Conservation (phyloP, 2,888 invertebrate species). For the Agrochola macilenta region DNA sequence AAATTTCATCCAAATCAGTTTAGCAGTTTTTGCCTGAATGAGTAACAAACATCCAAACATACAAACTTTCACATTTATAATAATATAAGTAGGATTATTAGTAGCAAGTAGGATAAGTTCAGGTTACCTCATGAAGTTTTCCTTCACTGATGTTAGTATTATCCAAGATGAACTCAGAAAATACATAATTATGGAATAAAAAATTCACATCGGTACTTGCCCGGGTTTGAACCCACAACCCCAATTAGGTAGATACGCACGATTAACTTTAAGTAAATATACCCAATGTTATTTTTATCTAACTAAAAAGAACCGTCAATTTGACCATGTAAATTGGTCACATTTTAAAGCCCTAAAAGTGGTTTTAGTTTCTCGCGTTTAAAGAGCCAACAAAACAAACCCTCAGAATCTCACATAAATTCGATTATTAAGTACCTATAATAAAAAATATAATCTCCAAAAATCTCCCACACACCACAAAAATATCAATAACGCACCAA, state of each 20-base stretch:
- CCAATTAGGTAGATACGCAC: not conserved
- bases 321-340: not conserved
- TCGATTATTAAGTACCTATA: too few relatives aligned
- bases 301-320: not conserved
- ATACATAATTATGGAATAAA: not conserved
- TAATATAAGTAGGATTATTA: too few relatives aligned
- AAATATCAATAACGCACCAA: conserved; percentile 44
- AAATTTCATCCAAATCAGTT: too few relatives aligned
- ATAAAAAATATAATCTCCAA: not conserved
- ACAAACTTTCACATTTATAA: too few relatives aligned
- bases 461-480: conserved; percentile 30
- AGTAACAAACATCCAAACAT: too few relatives aligned
- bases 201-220: not conserved
- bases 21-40: too few relatives aligned
- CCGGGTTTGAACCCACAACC: not conserved
- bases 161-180: not conserved
- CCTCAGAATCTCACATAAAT: not conserved
- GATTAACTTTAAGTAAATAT: not conserved
- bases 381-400: not conserved
- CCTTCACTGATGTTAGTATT: too few relatives aligned
- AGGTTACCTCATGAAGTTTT: too few relatives aligned
- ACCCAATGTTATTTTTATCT: not conserved
- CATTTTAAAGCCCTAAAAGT: not conserved
- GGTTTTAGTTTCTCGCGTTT: not conserved
- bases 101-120: too few relatives aligned